Evolutionary conservation across 2,797 vertebrate genomes (phyloP).

Genomic region (Epinephelus awoara): DNA sequence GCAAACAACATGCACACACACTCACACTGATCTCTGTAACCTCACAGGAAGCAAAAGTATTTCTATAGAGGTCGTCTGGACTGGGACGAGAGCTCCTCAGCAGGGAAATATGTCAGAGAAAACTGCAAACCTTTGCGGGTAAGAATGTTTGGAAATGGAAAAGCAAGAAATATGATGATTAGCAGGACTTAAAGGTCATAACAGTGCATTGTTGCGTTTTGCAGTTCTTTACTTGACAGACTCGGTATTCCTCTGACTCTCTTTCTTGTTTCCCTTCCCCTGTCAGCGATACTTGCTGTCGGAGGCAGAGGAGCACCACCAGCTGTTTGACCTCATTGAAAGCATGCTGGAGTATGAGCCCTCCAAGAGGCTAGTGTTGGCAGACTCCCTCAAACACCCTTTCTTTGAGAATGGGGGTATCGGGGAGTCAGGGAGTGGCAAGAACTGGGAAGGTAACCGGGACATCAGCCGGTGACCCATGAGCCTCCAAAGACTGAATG

Average conservation of each 20-base stretch:
- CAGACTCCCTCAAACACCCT: constrained; percentile 93
- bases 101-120: constrained; percentile 96
- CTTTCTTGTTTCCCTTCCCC: not conserved
- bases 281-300: constrained; percentile 93
- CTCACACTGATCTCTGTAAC: not conserved
- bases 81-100: constrained; percentile 97
- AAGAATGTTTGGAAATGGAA: constrained; percentile 55
- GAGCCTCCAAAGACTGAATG: constrained; percentile 59
- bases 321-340: constrained; percentile 96
- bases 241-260: not conserved
- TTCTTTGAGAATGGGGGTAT: constrained; percentile 87
- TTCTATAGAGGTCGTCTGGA: constrained; percentile 97
- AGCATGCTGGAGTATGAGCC: constrained; percentile 98
- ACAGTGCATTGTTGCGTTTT: not conserved
- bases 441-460: constrained; percentile 94
- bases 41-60: constrained; percentile 96
- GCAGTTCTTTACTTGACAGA: not conserved
- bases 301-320: constrained; percentile 95
- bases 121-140: constrained; percentile 98
- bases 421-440: constrained; percentile 78
- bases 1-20: not conserved
- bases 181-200: not conserved
- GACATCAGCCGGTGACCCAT: constrained; percentile 98
- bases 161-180: not conserved
- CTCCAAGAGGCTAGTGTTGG: constrained; percentile 90